Percentiles rank a stretch among this genome's conserved stretches.
These are phyloP conservation scores for Danio tinwini DNA, from an alignment of 2,797 vertebrate genomes.

Conservation along the genomic window DNA sequence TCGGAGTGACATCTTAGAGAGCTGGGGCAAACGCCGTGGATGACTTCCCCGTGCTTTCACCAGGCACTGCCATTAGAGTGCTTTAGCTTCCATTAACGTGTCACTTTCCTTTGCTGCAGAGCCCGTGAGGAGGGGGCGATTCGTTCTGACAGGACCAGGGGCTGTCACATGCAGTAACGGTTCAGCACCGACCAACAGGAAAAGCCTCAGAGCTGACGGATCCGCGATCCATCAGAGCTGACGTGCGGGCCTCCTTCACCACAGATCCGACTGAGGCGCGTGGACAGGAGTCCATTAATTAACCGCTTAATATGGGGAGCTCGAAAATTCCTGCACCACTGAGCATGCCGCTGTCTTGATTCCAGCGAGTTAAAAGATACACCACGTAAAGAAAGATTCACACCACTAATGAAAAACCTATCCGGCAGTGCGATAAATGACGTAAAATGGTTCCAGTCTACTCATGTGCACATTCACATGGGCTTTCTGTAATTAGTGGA, in stretches of 20 bases:
- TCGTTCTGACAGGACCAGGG: conserved; percentile 77
- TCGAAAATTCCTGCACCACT: conserved; percentile 49
- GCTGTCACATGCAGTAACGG: conserved; percentile 75
- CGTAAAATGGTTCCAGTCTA: conserved; percentile 11
- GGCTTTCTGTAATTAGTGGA: neutral
- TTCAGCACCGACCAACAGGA: conserved; percentile 69
- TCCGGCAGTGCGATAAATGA: conserved; percentile 4
- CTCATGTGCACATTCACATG: neutral
- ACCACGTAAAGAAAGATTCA: conserved; percentile 34
- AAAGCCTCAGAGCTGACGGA: conserved; percentile 73
- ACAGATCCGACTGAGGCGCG: conserved; percentile 56
- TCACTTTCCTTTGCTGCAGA: conserved; percentile 74
- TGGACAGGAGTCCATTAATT: conserved; percentile 67
- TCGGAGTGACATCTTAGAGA: conserved; percentile 64
- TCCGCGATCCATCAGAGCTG: conserved; percentile 72
- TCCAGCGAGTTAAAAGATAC: conserved; percentile 27
- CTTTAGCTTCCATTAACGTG: conserved; percentile 80
- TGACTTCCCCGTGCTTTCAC: conserved; percentile 64
- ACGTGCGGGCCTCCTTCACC: conserved; percentile 69
- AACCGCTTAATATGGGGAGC: conserved; percentile 60
- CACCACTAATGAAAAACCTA: conserved; percentile 20
- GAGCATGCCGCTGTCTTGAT: conserved; percentile 27
- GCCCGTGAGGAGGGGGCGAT: conserved; percentile 69
- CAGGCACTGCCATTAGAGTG: conserved; percentile 73
- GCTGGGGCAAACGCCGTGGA: conserved; percentile 63